These are phyloP conservation scores for Diplazon laetatorius DNA, from an alignment of 2,888 invertebrate species.

Conservation along the genomic window DNA sequence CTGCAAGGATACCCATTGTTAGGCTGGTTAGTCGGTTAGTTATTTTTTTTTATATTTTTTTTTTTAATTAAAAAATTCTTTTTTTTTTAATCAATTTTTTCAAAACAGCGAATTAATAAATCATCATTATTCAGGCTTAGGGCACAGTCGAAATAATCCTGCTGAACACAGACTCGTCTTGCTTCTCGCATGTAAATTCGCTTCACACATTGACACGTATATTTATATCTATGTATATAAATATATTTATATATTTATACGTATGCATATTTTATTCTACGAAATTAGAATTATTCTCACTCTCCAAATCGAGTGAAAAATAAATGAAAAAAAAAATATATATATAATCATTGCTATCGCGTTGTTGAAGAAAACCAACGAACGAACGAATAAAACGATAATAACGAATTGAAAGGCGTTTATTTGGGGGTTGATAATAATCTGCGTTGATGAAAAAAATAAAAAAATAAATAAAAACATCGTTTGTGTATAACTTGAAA, in stretches of 20 bases:
- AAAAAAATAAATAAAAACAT: too few relatives aligned
- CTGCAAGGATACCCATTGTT: constrained; percentile 85
- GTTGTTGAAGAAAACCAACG: background rate
- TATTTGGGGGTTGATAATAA: too few relatives aligned
- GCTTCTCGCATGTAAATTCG: background rate
- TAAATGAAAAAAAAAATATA: background rate
- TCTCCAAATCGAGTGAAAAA: constrained; percentile 19
- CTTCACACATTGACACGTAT: constrained; percentile 18
- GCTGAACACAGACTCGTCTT: constrained; percentile 38
- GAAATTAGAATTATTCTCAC: constrained; percentile 29
- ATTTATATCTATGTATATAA: too few relatives aligned
- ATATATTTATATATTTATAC: constrained; percentile 20
- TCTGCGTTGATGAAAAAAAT: constrained; percentile 58
- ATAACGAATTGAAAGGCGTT: constrained; percentile 5
- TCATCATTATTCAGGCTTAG: constrained; percentile 37
- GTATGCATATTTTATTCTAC: constrained; percentile 29
- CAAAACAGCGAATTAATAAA: constrained; percentile 35
- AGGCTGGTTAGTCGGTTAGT: constrained; percentile 79
- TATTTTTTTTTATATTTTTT: constrained; percentile 32
- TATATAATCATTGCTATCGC: background rate
- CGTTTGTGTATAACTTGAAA: constrained; percentile 68
- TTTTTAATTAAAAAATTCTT: too few relatives aligned
- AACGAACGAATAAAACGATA: background rate
- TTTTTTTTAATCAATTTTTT: too few relatives aligned
- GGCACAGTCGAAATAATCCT: constrained; percentile 44